phyloP scores from a whole-genome alignment of 2,113 vertebrate species.

The Vulpes ferrilata region DNA sequence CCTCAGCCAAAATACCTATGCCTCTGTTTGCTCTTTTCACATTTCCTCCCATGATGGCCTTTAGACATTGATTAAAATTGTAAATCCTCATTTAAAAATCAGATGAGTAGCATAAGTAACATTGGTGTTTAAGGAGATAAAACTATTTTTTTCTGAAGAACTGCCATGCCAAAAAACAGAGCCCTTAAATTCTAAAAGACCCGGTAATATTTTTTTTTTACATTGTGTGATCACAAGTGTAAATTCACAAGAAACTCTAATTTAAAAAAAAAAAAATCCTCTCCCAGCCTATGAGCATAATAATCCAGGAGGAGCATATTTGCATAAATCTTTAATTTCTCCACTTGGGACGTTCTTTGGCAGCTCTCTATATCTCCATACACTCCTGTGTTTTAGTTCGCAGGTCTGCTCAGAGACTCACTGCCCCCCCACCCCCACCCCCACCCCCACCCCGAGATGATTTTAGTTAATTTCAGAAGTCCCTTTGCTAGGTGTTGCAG shows the following conservation, averaged over 20 bases:
- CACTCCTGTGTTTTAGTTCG: background rate
- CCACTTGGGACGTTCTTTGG: background rate
- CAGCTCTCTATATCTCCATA: background rate
- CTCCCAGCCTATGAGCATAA: background rate
- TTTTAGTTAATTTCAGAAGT: conserved; percentile 16
- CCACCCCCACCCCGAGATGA: background rate
- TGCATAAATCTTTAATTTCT: background rate
- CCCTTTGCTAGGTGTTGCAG: background rate
- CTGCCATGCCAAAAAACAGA: background rate
- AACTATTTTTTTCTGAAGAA: conserved; percentile 5
- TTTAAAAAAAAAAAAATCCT: background rate
- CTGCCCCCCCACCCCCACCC: background rate
- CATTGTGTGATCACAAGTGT: background rate
- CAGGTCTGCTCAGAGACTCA: background rate
- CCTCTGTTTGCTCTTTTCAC: background rate
- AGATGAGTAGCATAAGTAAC: background rate
- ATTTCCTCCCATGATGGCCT: background rate
- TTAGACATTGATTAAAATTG: background rate
- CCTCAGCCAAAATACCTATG: background rate
- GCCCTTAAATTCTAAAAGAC: background rate
- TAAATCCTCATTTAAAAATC: background rate
- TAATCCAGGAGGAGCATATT: background rate
- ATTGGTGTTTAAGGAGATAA: background rate
- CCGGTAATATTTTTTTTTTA: background rate
- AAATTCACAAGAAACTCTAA: background rate